Base-by-base conservation (phyloP, 2,797 vertebrate species). In the Oreochromis grahami region DNA sequence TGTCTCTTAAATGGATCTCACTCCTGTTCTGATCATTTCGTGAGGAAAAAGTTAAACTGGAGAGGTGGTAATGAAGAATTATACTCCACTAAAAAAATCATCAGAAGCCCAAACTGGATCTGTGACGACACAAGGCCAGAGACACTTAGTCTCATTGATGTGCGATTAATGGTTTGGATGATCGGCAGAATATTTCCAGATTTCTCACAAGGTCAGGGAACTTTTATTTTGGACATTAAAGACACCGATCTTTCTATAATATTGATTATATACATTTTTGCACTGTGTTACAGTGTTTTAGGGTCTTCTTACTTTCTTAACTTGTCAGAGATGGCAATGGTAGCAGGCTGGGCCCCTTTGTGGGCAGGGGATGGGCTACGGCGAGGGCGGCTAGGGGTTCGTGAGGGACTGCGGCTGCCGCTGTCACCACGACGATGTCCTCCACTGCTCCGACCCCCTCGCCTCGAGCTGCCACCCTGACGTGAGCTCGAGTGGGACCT, bases 241-340 rank as follows among this genome's bases (percentile, higher is more conserved):
- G 43, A 36, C 58, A 63, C 2, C 0, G 26, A 4, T 32, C 43
- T 5, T 3, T 32, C 26, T 74, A 48, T 19, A 48, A 72, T 7
- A 72, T 29, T 4, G 10, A 50, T 32, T 50, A 74, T 4, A 48
- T 3, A 74, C 1, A 48, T 8, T 50, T 50, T 29, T 7, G 43
- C 21, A 26, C 15, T 72, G 2, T 0, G 68, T 48, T 29, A 19
- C 1, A 50, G 32, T 11, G 51, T 68, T 77, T 17, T 4, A 29
- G 36, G 29, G n/a, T 63, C 7, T 32, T 68, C 95, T 97, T 92
- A 98, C 98, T 98, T 98, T 98, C 97, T 98, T 97, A 98, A 97
- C 94, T 98, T 98, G 95, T 98, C 98, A 95, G 96, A 97, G 83
- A 98, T 82, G 3, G 95, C 92, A 1, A 95, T 96, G 34, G 97